These are phyloP conservation scores for Lochmaea capreae DNA, from an alignment of 2,888 invertebrate species.

Conservation along the genomic window DNA sequence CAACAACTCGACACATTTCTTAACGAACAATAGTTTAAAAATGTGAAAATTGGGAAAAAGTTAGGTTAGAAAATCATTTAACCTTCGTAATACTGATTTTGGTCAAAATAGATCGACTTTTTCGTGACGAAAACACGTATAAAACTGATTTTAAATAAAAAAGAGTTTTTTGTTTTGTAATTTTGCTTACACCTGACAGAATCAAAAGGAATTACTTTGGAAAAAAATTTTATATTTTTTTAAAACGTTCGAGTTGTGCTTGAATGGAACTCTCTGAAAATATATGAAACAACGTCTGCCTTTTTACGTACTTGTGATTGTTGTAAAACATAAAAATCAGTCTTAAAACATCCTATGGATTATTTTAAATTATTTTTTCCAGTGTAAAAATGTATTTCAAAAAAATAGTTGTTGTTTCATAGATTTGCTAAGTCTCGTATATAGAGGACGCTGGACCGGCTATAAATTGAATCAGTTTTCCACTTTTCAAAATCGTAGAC, in stretches of 20 bases:
- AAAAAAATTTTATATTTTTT: not conserved
- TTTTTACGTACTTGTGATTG: not conserved
- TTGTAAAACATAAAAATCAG: not conserved
- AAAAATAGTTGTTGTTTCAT: constrained; percentile 17
- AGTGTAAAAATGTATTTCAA: not conserved
- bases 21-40: not conserved
- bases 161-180: no score
- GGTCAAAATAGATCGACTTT: no score
- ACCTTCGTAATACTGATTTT: no score
- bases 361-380: not conserved
- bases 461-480: constrained; percentile 39
- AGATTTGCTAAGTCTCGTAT: not conserved
- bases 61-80: no score
- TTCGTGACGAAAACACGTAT: no score
- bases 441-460: constrained; percentile 53
- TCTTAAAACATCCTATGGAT: not conserved
- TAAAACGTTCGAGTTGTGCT: not conserved
- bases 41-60: not conserved
- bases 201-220: no score
- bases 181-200: no score
- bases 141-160: no score
- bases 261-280: not conserved
- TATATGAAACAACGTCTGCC: not conserved
- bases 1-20: constrained; percentile 21
- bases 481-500: constrained; percentile 39